These are phyloP conservation scores for Gopherus flavomarginatus DNA, from an alignment of 2,113 vertebrate genomes.

Conservation along the genomic window DNA sequence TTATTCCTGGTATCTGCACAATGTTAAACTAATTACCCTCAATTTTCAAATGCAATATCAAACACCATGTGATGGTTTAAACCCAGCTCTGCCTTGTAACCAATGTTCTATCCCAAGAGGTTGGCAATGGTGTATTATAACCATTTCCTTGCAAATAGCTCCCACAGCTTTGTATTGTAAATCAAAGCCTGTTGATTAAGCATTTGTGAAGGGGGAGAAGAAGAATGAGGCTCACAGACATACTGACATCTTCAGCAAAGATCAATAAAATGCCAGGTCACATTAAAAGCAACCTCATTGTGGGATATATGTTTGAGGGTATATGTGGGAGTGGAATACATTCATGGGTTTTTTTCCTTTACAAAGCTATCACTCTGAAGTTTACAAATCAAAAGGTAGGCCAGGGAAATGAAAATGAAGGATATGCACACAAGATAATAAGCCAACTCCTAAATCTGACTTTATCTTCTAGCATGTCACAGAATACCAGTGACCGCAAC, in stretches of 20 bases:
- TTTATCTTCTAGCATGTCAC: not conserved
- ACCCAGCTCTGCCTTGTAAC: slow-evolving; percentile 38
- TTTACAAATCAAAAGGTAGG: not conserved
- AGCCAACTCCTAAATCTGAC: not conserved
- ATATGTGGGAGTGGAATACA: not conserved
- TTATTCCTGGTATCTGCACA: slow-evolving; percentile 67
- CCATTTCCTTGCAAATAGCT: not conserved
- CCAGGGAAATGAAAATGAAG: not conserved
- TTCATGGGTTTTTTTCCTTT: not conserved
- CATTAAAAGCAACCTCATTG: not conserved
- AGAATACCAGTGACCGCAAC: not conserved
- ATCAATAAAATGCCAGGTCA: not conserved
- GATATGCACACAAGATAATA: not conserved
- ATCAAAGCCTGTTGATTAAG: not conserved
- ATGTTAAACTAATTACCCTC: slow-evolving; percentile 68
- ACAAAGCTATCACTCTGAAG: not conserved
- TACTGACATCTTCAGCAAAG: not conserved
- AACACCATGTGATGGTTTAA: slow-evolving; percentile 41
- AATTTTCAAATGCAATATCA: slow-evolving; percentile 39
- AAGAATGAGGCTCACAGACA: not conserved
- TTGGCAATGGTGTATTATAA: not conserved
- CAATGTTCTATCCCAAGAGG: not conserved
- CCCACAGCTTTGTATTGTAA: not conserved
- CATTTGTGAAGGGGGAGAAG: not conserved
- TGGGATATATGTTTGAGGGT: accelerated